phyloP scores from a whole-genome alignment of 1,140 invertebrate species.

The Lepidurus packardi region DNA sequence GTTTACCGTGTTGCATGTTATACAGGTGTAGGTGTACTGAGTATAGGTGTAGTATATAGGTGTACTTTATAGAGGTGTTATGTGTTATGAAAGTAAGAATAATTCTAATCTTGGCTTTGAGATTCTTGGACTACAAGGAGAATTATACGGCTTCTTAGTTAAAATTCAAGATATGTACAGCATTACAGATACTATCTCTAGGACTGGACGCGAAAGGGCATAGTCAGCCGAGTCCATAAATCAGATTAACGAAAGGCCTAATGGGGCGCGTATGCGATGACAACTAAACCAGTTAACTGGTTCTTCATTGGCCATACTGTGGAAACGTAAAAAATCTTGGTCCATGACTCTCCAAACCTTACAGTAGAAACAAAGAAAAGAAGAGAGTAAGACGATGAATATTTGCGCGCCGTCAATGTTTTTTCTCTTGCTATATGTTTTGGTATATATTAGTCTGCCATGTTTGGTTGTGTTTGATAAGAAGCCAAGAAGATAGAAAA shows the following conservation, averaged over 20 bases:
- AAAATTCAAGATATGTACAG: conserved; percentile 21
- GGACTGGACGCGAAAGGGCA: background rate
- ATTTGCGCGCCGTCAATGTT: background rate
- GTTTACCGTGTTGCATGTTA: too few relatives aligned
- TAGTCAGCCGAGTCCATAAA: background rate
- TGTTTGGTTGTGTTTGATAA: conserved; percentile 16
- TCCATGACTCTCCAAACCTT: background rate
- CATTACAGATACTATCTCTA: background rate
- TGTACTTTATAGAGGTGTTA: too few relatives aligned
- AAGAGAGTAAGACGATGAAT: background rate
- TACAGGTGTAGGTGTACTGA: too few relatives aligned
- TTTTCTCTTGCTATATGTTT: background rate
- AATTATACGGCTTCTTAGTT: background rate
- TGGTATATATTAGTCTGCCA: conserved; percentile 18
- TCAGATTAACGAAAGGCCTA: background rate
- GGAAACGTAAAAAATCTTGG: background rate
- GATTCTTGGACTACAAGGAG: background rate
- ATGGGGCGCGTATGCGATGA: conserved; percentile 20
- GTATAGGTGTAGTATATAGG: too few relatives aligned
- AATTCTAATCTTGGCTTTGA: background rate
- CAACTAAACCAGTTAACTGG: conserved; percentile 16
- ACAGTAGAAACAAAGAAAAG: background rate
- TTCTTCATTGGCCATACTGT: background rate
- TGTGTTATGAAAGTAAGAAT: background rate
- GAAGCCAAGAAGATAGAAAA: background rate